A percentile compares a stretch with the other conserved stretches of the same genome.
phyloP scores from a whole-genome alignment of 2,113 vertebrate species.

The Ictalurus punctatus region DNA sequence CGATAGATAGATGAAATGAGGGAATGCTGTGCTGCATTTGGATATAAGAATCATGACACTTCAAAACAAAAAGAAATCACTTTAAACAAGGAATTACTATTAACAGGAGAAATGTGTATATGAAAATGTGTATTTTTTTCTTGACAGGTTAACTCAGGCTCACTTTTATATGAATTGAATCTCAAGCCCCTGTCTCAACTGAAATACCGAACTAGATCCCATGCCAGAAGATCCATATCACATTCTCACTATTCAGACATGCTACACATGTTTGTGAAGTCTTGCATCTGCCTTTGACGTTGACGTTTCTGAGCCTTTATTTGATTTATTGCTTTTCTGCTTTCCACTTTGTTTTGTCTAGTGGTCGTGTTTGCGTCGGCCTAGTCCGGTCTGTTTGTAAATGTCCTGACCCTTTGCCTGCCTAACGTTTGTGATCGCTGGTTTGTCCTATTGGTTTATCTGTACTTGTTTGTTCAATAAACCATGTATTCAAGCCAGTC shows the following conservation, averaged over 20 bases:
- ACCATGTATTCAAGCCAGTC: not conserved
- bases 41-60: too few relatives aligned
- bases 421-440: not conserved
- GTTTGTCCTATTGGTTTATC: not conserved
- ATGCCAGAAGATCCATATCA: not conserved
- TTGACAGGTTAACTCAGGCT: too few relatives aligned
- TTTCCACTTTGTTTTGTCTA: not conserved
- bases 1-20: too few relatives aligned
- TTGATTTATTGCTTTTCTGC: not conserved
- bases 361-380: not conserved
- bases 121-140: too few relatives aligned
- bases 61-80: too few relatives aligned
- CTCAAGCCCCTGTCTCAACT: too few relatives aligned
- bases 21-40: too few relatives aligned
- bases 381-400: not conserved
- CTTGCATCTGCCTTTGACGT: not conserved
- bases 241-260: not conserved
- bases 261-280: not conserved
- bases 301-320: not conserved
- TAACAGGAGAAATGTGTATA: too few relatives aligned
- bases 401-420: not conserved
- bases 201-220: not conserved
- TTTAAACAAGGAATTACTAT: too few relatives aligned
- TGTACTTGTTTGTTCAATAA: not conserved
- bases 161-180: too few relatives aligned